A percentile compares a stretch with the other conserved stretches of the same genome.
Evolutionary conservation across 2,797 vertebrate species (phyloP).

Genomic region (Helostoma temminkii): DNA sequence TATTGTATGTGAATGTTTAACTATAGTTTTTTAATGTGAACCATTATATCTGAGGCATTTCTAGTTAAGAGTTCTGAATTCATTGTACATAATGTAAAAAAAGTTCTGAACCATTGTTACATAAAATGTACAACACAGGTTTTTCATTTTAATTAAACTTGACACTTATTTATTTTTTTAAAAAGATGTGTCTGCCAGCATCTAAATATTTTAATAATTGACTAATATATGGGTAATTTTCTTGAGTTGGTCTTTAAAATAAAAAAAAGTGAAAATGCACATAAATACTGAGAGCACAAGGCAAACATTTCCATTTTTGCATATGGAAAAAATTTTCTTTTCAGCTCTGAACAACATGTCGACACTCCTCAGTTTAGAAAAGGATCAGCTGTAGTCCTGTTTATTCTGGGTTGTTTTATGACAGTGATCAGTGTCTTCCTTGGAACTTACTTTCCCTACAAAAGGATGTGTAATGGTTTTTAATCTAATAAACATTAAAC

Average conservation of each 20-base stretch:
- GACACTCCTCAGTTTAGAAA: not conserved
- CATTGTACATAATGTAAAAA: too few relatives aligned
- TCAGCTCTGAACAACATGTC: not conserved
- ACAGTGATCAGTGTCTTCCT: not conserved
- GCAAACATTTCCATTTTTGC: not conserved
- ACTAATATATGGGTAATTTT: not conserved
- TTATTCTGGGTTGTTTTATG: not conserved
- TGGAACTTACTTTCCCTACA: not conserved
- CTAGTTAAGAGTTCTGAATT: not conserved
- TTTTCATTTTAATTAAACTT: too few relatives aligned
- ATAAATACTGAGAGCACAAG: too few relatives aligned
- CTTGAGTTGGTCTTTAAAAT: not conserved
- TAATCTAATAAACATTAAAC: not conserved
- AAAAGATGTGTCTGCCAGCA: too few relatives aligned
- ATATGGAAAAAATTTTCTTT: too few relatives aligned
- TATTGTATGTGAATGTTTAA: too few relatives aligned
- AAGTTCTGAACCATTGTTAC: too few relatives aligned
- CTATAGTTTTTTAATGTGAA: too few relatives aligned
- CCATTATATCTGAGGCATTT: not conserved
- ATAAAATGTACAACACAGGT: too few relatives aligned
- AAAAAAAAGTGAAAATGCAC: not conserved
- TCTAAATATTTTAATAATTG: not conserved
- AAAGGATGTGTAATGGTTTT: not conserved
- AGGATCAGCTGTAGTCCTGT: not conserved
- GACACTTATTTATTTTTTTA: too few relatives aligned